Base-by-base conservation (phyloP, 1,140 invertebrate species). In the Drosophila arizonae region DNA sequence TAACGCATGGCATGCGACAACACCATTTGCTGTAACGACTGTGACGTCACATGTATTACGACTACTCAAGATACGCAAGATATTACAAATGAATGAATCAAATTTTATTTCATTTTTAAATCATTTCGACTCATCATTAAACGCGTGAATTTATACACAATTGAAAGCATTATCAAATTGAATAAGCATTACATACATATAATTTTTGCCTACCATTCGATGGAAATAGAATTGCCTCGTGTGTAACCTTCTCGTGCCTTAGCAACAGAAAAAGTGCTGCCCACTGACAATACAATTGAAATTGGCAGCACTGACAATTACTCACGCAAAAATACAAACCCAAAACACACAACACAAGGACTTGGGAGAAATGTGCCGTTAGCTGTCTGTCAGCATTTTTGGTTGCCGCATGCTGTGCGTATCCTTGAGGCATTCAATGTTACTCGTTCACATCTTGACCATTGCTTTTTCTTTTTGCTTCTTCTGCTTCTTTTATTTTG, bases 401-500 rank as follows among this genome's bases (percentile, higher is more conserved):
- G 24, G 52, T 52, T 39, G 24, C 41, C 43, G 55, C 69, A 65
- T 66, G 63, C 69, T 72, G 69, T 46, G 62, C 28, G 48, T 57
- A 70, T 78, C 76, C 76, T 75, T 75, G 67, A 75, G 54, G 43
- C 54, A 51, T 60, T 58, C 45, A 60, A 48, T 57, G 46, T 33
- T 56, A 51, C 54, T 58, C 52, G 67, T 39, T 68, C 61, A 13
- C 10, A 9, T 62, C 51, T 73, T 69, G 65, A 45, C 58, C 72
- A 58, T 69, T 70, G 58, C 54, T 43, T 33, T 24, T 24, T 24
- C 9, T 70, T 52, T 6, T 30, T 17, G 17, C 17, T 17, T 51
- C n/a, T 8, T 72, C 26, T 21, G n/a, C 41, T 66, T 30, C n/a
- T 28, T 60, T 58, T 30, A 28, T 58, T 56, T 61, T 72, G 57